Percentiles rank a stretch among this genome's conserved stretches.
These are phyloP conservation scores for Prietella phreatophila DNA, from an alignment of 2,113 vertebrate species.

Conservation along the genomic window DNA sequence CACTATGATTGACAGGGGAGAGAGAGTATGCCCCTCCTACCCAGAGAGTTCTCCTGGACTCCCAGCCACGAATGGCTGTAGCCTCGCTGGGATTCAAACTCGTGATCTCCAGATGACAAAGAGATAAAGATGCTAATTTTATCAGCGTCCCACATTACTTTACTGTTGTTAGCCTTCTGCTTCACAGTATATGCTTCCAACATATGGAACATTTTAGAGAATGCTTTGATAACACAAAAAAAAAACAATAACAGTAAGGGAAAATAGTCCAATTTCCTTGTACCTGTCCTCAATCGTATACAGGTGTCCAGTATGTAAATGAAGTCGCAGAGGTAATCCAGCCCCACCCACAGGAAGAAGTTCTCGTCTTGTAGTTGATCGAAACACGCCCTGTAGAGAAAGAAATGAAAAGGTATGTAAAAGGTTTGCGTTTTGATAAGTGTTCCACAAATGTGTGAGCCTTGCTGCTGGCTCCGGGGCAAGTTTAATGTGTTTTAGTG, in stretches of 20 bases:
- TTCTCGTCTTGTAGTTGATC: slow-evolving; percentile 79
- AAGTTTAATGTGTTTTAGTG: not conserved
- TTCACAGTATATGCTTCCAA: not conserved
- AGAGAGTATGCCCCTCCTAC: too few relatives aligned
- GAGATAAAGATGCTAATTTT: not conserved
- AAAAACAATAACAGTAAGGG: not conserved
- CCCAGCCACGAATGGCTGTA: not conserved
- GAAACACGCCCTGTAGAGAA: slow-evolving; percentile 84
- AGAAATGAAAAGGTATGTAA: not conserved
- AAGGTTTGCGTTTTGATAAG: not conserved
- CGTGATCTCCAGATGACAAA: not conserved
- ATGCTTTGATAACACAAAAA: not conserved
- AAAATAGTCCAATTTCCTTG: not conserved
- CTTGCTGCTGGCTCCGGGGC: not conserved
- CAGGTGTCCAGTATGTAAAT: slow-evolving; percentile 83
- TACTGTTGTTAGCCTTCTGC: too few relatives aligned
- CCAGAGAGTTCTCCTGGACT: not conserved
- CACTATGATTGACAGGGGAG: not conserved
- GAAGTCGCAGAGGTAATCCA: slow-evolving; percentile 85
- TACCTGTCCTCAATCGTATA: slow-evolving; percentile 87
- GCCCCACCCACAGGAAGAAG: slow-evolving; percentile 82
- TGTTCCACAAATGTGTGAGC: not conserved
- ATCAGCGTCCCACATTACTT: not conserved
- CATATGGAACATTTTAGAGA: not conserved
- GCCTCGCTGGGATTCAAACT: not conserved